A percentile compares a stretch with the other conserved stretches of the same genome.
phyloP scores from a whole-genome alignment of 2,888 invertebrate species.

The Caenorhabditis doughertyi region DNA sequence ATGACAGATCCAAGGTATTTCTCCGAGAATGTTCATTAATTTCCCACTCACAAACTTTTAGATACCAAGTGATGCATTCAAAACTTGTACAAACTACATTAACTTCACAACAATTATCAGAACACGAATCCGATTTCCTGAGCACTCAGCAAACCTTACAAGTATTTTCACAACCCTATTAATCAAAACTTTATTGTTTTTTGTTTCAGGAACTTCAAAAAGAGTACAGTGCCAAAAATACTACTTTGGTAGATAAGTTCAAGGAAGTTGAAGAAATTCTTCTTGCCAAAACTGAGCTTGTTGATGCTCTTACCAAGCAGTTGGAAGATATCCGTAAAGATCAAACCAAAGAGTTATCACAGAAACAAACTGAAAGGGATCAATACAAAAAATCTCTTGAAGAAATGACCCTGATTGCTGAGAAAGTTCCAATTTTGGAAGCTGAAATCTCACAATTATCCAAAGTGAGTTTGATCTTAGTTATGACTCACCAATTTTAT shows the following conservation, averaged over 20 bases:
- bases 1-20: slow-evolving; percentile 75
- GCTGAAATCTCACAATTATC: slow-evolving; percentile 72
- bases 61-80: slow-evolving; percentile 72
- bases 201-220: slow-evolving; percentile 74
- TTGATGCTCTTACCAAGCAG: slow-evolving; percentile 71
- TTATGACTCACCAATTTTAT: background rate
- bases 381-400: slow-evolving; percentile 68
- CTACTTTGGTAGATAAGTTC: slow-evolving; percentile 75
- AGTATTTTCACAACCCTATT: slow-evolving; percentile 37
- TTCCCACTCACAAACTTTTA: slow-evolving; percentile 2
- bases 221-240: slow-evolving; percentile 77
- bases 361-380: slow-evolving; percentile 69
- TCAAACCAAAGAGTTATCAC: slow-evolving; percentile 63
- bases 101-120: slow-evolving; percentile 73
- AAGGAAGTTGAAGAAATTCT: slow-evolving; percentile 80
- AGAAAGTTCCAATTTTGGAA: slow-evolving; percentile 78
- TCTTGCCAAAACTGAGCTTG: slow-evolving; percentile 77
- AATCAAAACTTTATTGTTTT: background rate
- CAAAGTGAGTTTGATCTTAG: slow-evolving; percentile 4
- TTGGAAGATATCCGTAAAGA: slow-evolving; percentile 68
- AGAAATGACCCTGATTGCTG: slow-evolving; percentile 66
- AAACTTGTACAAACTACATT: slow-evolving; percentile 77
- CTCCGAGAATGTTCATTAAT: background rate
- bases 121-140: slow-evolving; percentile 76
- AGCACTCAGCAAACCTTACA: slow-evolving; percentile 69